phyloP scores from a whole-genome alignment of 2,113 vertebrate species.

The Aldabrachelys gigantea region DNA sequence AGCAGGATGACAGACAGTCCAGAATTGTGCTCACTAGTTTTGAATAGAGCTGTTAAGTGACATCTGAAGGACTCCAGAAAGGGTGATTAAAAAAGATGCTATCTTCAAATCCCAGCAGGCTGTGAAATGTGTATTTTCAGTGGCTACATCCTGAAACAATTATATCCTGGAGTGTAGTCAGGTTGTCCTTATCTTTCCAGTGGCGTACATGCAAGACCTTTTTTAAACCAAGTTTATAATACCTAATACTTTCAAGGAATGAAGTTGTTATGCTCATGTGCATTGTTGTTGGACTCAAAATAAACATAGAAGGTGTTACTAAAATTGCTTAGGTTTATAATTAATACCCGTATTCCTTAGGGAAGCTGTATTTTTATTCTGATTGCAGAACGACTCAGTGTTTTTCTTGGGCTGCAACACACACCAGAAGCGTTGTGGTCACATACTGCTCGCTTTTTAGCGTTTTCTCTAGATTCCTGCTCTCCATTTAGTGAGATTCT shows the following conservation, averaged over 20 bases:
- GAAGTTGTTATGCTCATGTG: not conserved
- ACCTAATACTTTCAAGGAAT: conserved; percentile 32
- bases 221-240: conserved; percentile 19
- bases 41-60: conserved; percentile 50
- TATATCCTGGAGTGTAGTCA: conserved; percentile 15
- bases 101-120: conserved; percentile 15
- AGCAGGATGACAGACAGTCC: conserved; percentile 34
- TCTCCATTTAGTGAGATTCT: not conserved
- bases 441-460: not conserved
- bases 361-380: conserved; percentile 24
- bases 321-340: not conserved
- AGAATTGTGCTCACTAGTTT: conserved; percentile 11
- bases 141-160: conserved; percentile 54
- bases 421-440: not conserved
- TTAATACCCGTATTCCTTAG: conserved; percentile 27
- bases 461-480: not conserved
- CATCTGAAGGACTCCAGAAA: conserved; percentile 52
- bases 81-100: conserved; percentile 60
- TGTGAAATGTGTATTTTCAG: conserved; percentile 32
- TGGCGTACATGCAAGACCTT: conserved; percentile 23
- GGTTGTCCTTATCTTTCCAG: conserved; percentile 34
- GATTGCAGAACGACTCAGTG: not conserved
- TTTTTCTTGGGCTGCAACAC: not conserved
- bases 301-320: conserved; percentile 52
- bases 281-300: conserved; percentile 39